Conservation (phyloP, 2,797 vertebrate species). For the Arrhamphus sclerolepis region DNA sequence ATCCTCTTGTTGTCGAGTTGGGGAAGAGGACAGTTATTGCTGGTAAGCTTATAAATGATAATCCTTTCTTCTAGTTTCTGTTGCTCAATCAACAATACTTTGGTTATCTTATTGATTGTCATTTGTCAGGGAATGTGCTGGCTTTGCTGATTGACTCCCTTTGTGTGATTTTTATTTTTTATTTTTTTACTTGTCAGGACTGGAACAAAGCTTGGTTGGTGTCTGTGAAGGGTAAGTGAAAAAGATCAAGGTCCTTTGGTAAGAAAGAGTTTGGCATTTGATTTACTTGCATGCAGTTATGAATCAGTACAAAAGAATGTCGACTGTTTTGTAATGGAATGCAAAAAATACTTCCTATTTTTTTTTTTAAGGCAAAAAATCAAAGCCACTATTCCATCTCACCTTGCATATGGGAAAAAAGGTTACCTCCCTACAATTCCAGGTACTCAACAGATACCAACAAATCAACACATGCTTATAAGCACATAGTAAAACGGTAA, state of each 20-base stretch:
- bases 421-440: conserved; percentile 93
- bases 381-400: conserved; percentile 91
- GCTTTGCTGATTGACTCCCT: conserved; percentile 34
- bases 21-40: conserved; percentile 94
- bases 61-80: not conserved
- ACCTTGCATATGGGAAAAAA: conserved; percentile 93
- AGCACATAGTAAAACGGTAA: not conserved
- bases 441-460: conserved; percentile 76
- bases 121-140: not conserved
- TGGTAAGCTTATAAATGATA: conserved; percentile 73
- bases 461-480: not conserved
- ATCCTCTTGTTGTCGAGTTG: conserved; percentile 94
- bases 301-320: not conserved
- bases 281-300: not conserved
- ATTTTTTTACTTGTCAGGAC: conserved; percentile 75
- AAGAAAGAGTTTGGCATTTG: not conserved
- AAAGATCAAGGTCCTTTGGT: conserved; percentile 3
- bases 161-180: conserved; percentile 28
- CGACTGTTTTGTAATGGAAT: conserved; percentile 4
- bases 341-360: conserved; percentile 1
- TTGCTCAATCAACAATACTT: not conserved
- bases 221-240: conserved; percentile 93
- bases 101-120: not conserved
- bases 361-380: conserved; percentile 88
- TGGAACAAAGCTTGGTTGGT: conserved; percentile 93